A percentile compares a stretch with the other conserved stretches of the same genome.
These are phyloP conservation scores for Peucedramus taeniatus DNA, from an alignment of 2,113 vertebrate genomes.

Conservation along the genomic window DNA sequence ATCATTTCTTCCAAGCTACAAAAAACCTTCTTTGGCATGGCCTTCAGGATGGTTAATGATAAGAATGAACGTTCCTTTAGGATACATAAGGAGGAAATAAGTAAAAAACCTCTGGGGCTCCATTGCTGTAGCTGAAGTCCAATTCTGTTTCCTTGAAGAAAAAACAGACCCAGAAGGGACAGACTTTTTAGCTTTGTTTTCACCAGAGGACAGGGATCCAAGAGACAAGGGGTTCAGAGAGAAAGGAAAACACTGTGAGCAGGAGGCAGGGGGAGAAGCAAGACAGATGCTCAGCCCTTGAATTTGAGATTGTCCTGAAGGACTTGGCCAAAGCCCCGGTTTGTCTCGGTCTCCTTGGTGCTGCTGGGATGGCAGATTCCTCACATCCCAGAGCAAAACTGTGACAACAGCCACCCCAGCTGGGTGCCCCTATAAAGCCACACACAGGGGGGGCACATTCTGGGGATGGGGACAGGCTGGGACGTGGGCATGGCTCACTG, in stretches of 20 bases:
- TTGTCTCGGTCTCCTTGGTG: rapidly evolving
- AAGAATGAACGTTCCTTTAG: background rate
- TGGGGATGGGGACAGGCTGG: background rate
- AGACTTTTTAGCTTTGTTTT: background rate
- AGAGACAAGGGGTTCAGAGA: background rate
- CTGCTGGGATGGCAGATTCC: background rate
- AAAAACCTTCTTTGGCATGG: background rate
- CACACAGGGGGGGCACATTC: background rate
- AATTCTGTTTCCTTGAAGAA: background rate
- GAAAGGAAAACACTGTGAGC: background rate
- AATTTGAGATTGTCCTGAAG: background rate
- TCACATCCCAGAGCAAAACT: background rate
- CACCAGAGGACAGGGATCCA: background rate
- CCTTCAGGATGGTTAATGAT: background rate
- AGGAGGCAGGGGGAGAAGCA: background rate
- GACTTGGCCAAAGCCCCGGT: rapidly evolving
- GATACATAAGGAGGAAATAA: background rate
- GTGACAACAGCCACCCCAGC: background rate
- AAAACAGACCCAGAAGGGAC: background rate
- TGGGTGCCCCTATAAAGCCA: background rate
- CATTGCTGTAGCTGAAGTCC: background rate
- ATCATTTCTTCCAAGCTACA: background rate
- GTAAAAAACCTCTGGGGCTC: background rate
- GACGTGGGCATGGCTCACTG: rapidly evolving
- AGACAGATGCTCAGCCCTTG: background rate